These are phyloP conservation scores for Fragum whitleyi DNA, from an alignment of 2,888 invertebrate genomes.

Conservation along the genomic window DNA sequence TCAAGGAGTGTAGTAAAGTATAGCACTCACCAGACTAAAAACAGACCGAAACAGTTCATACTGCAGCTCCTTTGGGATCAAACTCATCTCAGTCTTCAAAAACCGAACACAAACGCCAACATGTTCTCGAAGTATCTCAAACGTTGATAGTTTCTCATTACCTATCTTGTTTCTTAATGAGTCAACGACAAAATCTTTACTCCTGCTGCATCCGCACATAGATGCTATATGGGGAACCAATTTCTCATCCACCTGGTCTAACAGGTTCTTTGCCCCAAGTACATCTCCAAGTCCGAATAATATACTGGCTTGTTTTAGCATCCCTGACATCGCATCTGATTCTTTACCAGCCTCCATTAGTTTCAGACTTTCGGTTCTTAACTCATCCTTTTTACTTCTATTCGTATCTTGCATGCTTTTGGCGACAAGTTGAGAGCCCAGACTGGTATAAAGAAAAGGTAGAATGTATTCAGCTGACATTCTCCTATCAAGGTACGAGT, in stretches of 20 bases:
- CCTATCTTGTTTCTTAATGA: slow-evolving; percentile 13
- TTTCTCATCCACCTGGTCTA: slow-evolving; percentile 15
- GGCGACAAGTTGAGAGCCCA: slow-evolving; percentile 18
- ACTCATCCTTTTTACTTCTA: too few species aligned
- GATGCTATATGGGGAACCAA: background rate
- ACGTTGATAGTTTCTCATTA: slow-evolving; percentile 21
- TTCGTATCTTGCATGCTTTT: background rate
- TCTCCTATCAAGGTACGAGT: background rate
- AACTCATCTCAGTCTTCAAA: slow-evolving; percentile 14
- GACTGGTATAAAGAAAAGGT: slow-evolving; percentile 22
- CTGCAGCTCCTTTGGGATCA: slow-evolving; percentile 33
- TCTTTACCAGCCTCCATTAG: background rate
- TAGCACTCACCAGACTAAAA: slow-evolving; percentile 18
- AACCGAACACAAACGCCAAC: slow-evolving; percentile 26
- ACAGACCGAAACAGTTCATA: slow-evolving; percentile 38
- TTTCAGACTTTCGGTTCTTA: background rate
- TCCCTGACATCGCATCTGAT: slow-evolving; percentile 22
- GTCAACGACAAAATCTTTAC: slow-evolving; percentile 24
- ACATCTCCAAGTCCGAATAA: background rate
- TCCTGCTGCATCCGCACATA: slow-evolving; percentile 21
- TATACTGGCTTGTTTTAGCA: slow-evolving; percentile 23
- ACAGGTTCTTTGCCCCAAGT: background rate
- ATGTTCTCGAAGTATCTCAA: slow-evolving; percentile 25
- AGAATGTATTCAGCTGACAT: slow-evolving; percentile 7
- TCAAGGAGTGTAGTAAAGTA: too few species aligned